Percentiles rank a stretch among this genome's conserved stretches.
These are phyloP conservation scores for Galago senegalensis DNA, from an alignment of 2,797 vertebrate species.

Conservation along the genomic window DNA sequence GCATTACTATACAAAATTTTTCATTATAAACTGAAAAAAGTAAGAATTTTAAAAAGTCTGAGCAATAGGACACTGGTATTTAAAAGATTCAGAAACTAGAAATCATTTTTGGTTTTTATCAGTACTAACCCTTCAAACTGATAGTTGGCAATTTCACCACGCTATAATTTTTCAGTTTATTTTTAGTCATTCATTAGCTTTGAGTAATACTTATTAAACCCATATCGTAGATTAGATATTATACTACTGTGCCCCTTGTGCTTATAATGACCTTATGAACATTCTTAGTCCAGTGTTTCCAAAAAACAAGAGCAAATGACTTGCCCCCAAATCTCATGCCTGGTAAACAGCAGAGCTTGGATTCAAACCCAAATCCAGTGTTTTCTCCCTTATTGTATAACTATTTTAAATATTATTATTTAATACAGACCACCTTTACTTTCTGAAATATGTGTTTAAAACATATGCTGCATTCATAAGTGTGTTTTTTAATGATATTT, in stretches of 20 bases:
- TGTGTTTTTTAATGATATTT: conserved; percentile 56
- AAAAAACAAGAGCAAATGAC: neutral
- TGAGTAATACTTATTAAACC: neutral
- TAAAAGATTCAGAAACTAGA: conserved; percentile 44
- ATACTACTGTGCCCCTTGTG: neutral
- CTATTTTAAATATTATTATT: conserved; percentile 54
- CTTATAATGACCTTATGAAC: neutral
- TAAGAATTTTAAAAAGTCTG: neutral
- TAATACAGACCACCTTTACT: conserved; percentile 17
- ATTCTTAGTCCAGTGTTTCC: neutral
- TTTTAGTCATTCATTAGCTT: conserved; percentile 29
- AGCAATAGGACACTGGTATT: neutral
- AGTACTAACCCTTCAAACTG: neutral
- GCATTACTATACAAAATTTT: neutral
- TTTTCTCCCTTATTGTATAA: neutral
- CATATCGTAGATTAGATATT: neutral
- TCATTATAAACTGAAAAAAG: neutral
- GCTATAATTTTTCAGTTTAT: neutral
- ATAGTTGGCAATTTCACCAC: neutral
- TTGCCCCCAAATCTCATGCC: neutral
- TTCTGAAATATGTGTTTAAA: conserved; percentile 44
- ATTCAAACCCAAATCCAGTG: neutral
- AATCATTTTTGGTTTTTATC: neutral
- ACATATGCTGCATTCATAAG: conserved; percentile 3
- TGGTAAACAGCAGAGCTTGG: neutral